phyloP scores from a whole-genome alignment of 2,888 invertebrate genomes.

The Liodrosophila aerea region DNA sequence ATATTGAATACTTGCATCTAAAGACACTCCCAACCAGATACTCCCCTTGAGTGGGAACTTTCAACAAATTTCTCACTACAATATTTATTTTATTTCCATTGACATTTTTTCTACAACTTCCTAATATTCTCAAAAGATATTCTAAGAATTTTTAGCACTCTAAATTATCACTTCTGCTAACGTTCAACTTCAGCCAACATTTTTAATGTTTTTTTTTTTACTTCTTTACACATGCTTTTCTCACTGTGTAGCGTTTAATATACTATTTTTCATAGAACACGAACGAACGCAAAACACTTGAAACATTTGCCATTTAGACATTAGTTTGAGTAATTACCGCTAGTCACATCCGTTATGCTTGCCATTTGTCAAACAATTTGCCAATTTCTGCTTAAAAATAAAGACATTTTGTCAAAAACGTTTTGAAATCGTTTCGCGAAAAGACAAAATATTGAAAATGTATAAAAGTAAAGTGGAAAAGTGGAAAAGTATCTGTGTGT shows the following conservation, averaged over 20 bases:
- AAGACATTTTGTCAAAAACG: conserved; percentile 61
- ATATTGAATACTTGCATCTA: too few species aligned
- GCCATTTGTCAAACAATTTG: conserved; percentile 47
- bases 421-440: conserved; percentile 18
- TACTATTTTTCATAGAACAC: conserved; percentile 21
- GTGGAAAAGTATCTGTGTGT: conserved; percentile 1
- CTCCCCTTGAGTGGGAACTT: too few species aligned
- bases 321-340: conserved; percentile 35
- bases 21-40: too few species aligned
- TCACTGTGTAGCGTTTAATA: too few species aligned
- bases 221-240: too few species aligned
- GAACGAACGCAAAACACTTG: neutral
- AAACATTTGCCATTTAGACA: conserved; percentile 1
- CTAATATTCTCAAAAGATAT: too few species aligned
- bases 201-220: too few species aligned
- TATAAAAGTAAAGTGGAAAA: conserved; percentile 8
- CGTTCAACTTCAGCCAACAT: too few species aligned
- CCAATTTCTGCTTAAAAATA: conserved; percentile 69
- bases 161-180: neutral
- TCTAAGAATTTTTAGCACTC: too few species aligned
- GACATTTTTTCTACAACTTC: too few species aligned
- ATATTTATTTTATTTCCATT: too few species aligned
- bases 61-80: too few species aligned
- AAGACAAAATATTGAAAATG: conserved; percentile 24
- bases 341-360: conserved; percentile 37